Base-by-base conservation (phyloP, 2,797 vertebrate genomes). In the Carapus acus region DNA sequence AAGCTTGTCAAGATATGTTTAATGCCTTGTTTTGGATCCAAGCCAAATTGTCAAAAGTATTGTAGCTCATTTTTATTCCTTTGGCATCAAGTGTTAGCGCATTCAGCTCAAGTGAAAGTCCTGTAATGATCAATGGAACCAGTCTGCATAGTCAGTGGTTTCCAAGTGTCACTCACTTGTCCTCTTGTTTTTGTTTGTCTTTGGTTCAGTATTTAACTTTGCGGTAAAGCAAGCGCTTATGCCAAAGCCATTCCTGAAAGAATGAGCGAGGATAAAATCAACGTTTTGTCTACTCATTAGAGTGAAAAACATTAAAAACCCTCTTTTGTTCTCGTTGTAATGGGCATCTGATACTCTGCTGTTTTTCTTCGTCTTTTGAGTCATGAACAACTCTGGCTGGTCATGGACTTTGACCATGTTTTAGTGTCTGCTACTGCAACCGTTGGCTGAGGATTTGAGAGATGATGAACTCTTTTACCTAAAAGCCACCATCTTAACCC, bases 121-220 rank as follows among this genome's bases (percentile, higher is more conserved):
- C 49, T 54, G 29, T 70, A 64, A 66, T 62, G 60, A 70, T 63
- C 44, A 66, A 27, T 62, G 42, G 54, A 67, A 63, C 43, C 67
- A 65, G 71, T 20, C 46, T 37, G 45, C 60, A 52, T 56, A 63
- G 71, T 58, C 65, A 1, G 67, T 62, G 72, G 74, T 79, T 83
- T 80, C 72, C 71, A 76, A 73, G 67, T 76, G 70, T 79, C 78
- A 69, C 29, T 74, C 74, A 74, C 59, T 82, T 79, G 72, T 74
- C 50, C 37, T 75, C 68, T 44, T 60, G 59, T 55, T 71, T 84
- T 67, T 77, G 69, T 82, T 73, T 77, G 62, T 77, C 67, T 73
- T 78, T 52, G 49, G 58, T 71, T 78, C 55, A 71, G 53, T 49
- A 54, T 78, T 62, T 74, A 71, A 67, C 66, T 77, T 52, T 78